phyloP scores from a whole-genome alignment of 2,113 vertebrate genomes.

The Camelus bactrianus region DNA sequence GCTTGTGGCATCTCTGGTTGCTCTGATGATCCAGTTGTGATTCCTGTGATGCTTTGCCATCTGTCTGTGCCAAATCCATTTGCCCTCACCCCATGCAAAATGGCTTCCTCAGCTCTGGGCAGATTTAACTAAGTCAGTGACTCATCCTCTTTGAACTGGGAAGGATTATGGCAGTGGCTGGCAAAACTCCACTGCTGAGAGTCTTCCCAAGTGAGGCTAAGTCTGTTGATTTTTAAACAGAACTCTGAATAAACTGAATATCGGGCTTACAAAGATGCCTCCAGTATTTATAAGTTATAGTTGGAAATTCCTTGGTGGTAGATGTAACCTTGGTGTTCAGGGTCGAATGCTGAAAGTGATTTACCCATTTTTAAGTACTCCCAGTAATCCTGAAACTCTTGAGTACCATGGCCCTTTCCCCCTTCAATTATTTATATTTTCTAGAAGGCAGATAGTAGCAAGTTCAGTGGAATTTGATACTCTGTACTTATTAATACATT shows the following conservation, averaged over 20 bases:
- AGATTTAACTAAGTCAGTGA: constrained; percentile 3
- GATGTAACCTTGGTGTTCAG: neutral
- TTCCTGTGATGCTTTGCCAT: neutral
- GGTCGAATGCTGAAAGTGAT: neutral
- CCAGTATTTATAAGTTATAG: constrained; percentile 7
- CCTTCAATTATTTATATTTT: neutral
- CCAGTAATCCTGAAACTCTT: neutral
- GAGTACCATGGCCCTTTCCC: neutral
- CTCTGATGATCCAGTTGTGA: neutral
- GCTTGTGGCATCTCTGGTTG: neutral
- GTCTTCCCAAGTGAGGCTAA: neutral
- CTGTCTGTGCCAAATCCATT: constrained; percentile 1
- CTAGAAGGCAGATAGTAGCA: neutral
- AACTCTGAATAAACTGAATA: neutral
- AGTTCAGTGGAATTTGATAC: neutral
- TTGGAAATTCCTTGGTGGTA: constrained; percentile 38
- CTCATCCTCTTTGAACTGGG: neutral
- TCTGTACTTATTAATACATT: constrained; percentile 13
- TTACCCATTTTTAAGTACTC: neutral
- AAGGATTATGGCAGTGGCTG: neutral
- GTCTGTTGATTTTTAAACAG: constrained; percentile 22
- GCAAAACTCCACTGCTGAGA: neutral
- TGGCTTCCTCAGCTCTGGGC: neutral
- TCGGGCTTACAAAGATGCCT: neutral
- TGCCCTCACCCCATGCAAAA: neutral